Evolutionary conservation across 1,140 invertebrate species (phyloP), one percentile per base, ranked within the genome.

Genomic region (Argopecten irradians): DNA sequence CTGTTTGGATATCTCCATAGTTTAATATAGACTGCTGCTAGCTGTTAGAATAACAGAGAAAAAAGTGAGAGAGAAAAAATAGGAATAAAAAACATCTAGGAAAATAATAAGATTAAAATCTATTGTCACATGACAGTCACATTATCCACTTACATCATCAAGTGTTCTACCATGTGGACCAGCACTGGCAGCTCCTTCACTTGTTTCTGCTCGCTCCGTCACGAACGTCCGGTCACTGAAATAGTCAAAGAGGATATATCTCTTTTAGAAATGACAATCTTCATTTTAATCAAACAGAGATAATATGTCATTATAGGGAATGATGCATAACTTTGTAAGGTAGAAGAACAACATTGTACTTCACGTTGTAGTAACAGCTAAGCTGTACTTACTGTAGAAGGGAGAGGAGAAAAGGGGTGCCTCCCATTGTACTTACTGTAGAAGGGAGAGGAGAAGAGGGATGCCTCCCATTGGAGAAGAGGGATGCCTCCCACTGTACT

Each of bases 171-270:
- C 89, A 43, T 93, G 91, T 43, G 90, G 89, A 83, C 93, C 92
- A 88, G 92, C 93, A 91, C 92, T 93, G 14, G 92, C 92, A 43
- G 89, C 88, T 34, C 91, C 91, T 41, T 90, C 91, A 90, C 94
- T 94, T 14, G 91, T 92, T 71, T 93, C 92, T 71, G 91, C 92
- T 34, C 92, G 89, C 83, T 95, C 94, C 22, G 92, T 93, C 28
- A 94, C 92, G 91, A 94, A 94, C 46, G 92, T 93, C 19, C 94
- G 89, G 39, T 95, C 94, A 92, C 93, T 94, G 90, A 46, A 89
- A 89, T 46, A 32, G 86, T 16, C 41, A 83, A 43, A 16, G 13
- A 84, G 11, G 35, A 34, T 22, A 84, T 16, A 84, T 22, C 5
- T 71, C 84, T 36, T 84, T 43, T 5, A 86, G 71, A 46, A 85